Base-by-base conservation (phyloP, 2,113 vertebrate species). In the Sphyrna mokarran region DNA sequence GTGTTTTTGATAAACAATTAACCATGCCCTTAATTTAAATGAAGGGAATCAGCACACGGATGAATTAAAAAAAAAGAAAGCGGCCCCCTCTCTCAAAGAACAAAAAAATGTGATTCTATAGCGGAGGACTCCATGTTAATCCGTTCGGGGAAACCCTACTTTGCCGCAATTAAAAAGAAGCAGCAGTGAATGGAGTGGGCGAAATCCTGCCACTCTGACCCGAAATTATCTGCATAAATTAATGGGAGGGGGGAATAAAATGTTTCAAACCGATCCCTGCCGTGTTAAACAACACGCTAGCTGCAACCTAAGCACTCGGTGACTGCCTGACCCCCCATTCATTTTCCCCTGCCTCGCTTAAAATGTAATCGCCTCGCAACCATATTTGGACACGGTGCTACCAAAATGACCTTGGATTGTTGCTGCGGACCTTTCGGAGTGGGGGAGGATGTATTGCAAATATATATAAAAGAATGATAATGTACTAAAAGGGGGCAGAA, bases 351-450 rank as follows among this genome's bases (percentile, higher is more conserved):
- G 20, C 93, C 91, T 43, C 69, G 68, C 40, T 69, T 70, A 48
- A 94, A 70, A 43, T 70, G n/a, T 95, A 72, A 95, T 72, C 66
- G 66, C 23, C 93, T 95, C 63, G 26, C 93, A 16, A 48, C 93
- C 93, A 95, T 95, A 95, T 95, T 95, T 48, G 93, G 93, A 72
- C 22, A 95, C 37, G 66, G 68, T 70, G 40, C 93, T 70, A 95
- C 93, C 93, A 48, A 95, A 76, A 95, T 95, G 93, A 95, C 93
- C 93, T 95, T 95, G 66, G 93, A 29, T 69, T 69, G 33, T 40
- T 72, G 93, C 93, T 95, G 23, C n/a, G 23, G 76, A 54, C 63
- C 16, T 43, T 29, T 2, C 13, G 93, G 93, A 58, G 58, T 66
- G 66, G 66, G 66, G 66, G 66, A 16, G 66, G 3, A 18, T 33